phyloP scores from a whole-genome alignment of 35 echinoderm and acorn worm genomes.

The Apostichopus parvimensis region DNA sequence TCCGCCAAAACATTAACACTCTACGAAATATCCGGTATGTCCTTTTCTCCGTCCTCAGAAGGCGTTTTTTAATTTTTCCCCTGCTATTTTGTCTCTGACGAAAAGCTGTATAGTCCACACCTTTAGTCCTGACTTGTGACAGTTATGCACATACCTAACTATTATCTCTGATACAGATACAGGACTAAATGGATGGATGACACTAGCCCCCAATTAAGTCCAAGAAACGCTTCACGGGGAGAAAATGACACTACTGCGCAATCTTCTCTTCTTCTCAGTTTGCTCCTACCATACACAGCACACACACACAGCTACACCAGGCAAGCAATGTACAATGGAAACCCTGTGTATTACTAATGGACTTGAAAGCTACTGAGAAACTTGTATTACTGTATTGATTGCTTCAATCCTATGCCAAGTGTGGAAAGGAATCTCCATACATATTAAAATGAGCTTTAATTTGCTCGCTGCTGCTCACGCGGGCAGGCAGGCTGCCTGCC shows the following conservation, averaged over 20 bases:
- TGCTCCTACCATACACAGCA: background rate
- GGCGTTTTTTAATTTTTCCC: too few species aligned
- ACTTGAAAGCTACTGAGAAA: slow-evolving; percentile 45
- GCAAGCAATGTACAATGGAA: background rate
- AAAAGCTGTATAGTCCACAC: background rate
- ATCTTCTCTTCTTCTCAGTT: background rate
- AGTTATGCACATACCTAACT: slow-evolving; percentile 28
- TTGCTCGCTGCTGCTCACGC: slow-evolving; percentile 15
- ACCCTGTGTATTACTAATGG: slow-evolving; percentile 14
- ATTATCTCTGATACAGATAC: slow-evolving; percentile 6
- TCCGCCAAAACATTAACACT: background rate
- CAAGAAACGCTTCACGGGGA: background rate
- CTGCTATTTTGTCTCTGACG: background rate
- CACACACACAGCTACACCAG: background rate
- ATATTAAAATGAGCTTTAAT: slow-evolving; percentile 54
- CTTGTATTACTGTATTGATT: slow-evolving; percentile 49
- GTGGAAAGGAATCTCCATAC: slow-evolving; percentile 34
- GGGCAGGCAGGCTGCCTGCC: slow-evolving; percentile 11
- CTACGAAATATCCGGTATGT: background rate
- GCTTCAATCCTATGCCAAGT: slow-evolving; percentile 33
- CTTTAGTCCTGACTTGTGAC: slow-evolving; percentile 31
- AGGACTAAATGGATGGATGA: slow-evolving; percentile 11
- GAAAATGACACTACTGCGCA: background rate
- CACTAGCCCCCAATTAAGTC: slow-evolving; percentile 7
- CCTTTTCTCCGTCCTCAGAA: background rate